Percentiles rank a stretch among this genome's conserved stretches.
These are phyloP conservation scores for Litocranius walleri DNA, from an alignment of 2,113 vertebrate species.

Conservation along the genomic window DNA sequence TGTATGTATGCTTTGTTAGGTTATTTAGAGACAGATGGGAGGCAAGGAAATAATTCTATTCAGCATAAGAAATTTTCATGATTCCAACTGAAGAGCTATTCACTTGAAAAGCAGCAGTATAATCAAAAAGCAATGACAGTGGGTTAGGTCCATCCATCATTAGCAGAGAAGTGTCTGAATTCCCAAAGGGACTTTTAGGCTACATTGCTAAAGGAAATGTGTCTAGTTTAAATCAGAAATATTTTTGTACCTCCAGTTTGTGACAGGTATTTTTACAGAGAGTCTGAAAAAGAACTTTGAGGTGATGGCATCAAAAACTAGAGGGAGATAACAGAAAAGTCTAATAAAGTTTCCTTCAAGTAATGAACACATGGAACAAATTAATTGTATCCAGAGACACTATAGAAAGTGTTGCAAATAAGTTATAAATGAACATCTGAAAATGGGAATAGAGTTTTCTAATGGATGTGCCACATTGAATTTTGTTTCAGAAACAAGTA, in stretches of 20 bases:
- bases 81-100: neutral
- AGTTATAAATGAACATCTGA: neutral
- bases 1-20: neutral
- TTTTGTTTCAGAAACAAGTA: neutral
- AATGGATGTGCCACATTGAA: neutral
- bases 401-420: neutral
- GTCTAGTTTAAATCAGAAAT: neutral
- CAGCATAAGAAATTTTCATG: neutral
- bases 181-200: neutral
- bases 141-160: neutral
- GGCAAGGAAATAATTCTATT: neutral
- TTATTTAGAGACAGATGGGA: neutral
- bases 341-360: neutral
- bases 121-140: neutral
- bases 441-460: neutral
- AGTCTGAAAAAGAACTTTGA: neutral
- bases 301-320: neutral
- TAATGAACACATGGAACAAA: neutral
- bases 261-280: neutral
- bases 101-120: neutral
- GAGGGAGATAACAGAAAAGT: neutral
- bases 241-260: neutral
- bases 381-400: neutral
- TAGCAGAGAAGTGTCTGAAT: neutral
- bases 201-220: neutral